Evolutionary conservation across 2,113 vertebrate genomes (phyloP).

Genomic region (Thunnus maccoyii): DNA sequence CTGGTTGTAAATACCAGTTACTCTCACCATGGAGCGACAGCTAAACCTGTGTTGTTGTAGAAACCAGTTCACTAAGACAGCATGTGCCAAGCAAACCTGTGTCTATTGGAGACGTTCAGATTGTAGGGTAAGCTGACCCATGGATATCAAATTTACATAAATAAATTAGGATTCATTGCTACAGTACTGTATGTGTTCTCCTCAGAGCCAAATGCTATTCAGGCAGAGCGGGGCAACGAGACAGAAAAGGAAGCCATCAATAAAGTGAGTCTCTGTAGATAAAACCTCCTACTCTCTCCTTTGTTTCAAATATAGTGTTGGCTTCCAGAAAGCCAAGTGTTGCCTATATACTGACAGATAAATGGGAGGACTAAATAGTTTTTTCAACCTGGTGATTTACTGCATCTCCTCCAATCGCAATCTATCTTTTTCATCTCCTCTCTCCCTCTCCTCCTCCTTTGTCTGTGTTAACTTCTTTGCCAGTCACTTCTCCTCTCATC

Average conservation of each 20-base stretch:
- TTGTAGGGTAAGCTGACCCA: too few species aligned
- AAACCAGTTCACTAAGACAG: slow-evolving; percentile 1
- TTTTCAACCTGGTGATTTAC: slow-evolving; percentile 59
- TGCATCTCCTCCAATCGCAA: slow-evolving; percentile 34
- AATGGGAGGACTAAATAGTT: slow-evolving; percentile 41
- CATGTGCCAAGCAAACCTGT: slow-evolving; percentile 10
- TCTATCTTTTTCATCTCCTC: slow-evolving; percentile 54
- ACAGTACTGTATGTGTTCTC: not conserved
- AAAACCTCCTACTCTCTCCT: slow-evolving; percentile 13
- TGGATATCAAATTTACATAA: slow-evolving; percentile 24
- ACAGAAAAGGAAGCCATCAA: slow-evolving; percentile 1
- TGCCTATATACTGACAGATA: slow-evolving; percentile 36
- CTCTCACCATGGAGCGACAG: slow-evolving; percentile 23
- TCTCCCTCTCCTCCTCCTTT: slow-evolving; percentile 27
- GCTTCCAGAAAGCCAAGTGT: slow-evolving; percentile 14
- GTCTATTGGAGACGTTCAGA: too few species aligned
- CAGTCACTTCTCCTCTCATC: slow-evolving; percentile 20
- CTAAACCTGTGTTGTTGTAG: slow-evolving; percentile 38
- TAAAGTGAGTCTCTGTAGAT: slow-evolving; percentile 26
- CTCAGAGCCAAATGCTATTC: not conserved
- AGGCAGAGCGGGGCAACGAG: not conserved
- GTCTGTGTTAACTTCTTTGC: slow-evolving; percentile 51
- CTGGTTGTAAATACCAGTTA: slow-evolving; percentile 66
- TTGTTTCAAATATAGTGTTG: slow-evolving; percentile 29
- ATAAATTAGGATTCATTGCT: slow-evolving; percentile 4